Conservation (phyloP, 2,888 invertebrate species). For the Mythimna ferrago region DNA sequence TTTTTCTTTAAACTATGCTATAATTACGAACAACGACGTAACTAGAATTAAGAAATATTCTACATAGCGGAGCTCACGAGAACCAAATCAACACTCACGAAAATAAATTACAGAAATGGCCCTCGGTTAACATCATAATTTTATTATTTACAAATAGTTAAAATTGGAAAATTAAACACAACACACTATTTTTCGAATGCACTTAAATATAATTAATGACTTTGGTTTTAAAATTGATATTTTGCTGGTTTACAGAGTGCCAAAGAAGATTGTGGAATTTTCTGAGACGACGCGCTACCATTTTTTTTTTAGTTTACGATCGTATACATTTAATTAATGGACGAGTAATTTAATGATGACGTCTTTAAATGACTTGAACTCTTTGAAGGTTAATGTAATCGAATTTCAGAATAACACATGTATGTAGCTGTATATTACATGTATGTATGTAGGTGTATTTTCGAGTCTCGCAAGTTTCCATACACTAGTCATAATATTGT, state of each 20-base stretch:
- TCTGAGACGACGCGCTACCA: background rate
- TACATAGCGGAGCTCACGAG: slow-evolving; percentile 27
- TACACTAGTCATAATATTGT: slow-evolving; percentile 4
- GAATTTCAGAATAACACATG: too few species aligned
- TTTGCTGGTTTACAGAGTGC: background rate
- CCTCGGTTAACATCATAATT: background rate
- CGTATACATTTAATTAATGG: background rate
- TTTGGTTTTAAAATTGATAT: slow-evolving; percentile 1
- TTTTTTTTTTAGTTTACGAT: background rate
- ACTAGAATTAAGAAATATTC: slow-evolving; percentile 42
- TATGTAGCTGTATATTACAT: background rate
- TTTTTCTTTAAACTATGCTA: slow-evolving; percentile 63
- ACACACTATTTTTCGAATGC: background rate
- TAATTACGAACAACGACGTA: slow-evolving; percentile 55
- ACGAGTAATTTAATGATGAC: too few species aligned
- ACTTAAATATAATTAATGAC: slow-evolving; percentile 1
- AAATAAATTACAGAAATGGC: slow-evolving; percentile 24
- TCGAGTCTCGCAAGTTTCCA: background rate
- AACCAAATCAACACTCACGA: slow-evolving; percentile 24
- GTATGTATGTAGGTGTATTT: background rate
- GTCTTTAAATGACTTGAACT: too few species aligned
- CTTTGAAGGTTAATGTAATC: too few species aligned
- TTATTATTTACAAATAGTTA: slow-evolving; percentile 3
- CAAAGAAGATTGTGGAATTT: slow-evolving; percentile 2
- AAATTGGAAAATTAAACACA: background rate